Percentiles rank a stretch among this genome's conserved stretches.
phyloP scores from a whole-genome alignment of 2,797 vertebrate species.

The Galagoides demidoff region DNA sequence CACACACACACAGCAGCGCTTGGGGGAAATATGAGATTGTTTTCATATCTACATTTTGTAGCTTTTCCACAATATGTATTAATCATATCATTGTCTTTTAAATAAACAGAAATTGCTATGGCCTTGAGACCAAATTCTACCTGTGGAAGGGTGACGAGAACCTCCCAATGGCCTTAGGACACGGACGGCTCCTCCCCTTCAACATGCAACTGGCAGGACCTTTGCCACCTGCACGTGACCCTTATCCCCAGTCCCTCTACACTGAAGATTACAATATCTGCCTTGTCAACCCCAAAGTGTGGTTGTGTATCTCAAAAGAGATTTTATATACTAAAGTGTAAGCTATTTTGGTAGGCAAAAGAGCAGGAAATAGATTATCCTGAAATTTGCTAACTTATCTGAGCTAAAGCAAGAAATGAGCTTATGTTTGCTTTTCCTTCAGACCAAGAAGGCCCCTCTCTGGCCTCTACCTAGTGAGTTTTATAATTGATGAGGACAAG shows the following conservation, averaged over 20 bases:
- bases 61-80: background rate
- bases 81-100: background rate
- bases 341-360: background rate
- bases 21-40: background rate
- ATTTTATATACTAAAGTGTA: background rate
- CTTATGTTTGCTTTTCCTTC: background rate
- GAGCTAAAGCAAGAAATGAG: background rate
- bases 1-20: background rate
- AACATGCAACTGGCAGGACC: too few species aligned
- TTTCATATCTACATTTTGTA: background rate
- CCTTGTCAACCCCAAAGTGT: background rate
- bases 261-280: accelerated
- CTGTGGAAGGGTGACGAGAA: background rate
- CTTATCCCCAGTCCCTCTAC: background rate
- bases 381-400: background rate
- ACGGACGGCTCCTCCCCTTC: background rate
- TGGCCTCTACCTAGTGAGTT: background rate
- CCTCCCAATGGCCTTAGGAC: background rate
- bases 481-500: accelerated
- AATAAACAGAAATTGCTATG: background rate
- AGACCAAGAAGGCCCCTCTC: too few species aligned
- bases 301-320: background rate
- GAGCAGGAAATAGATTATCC: background rate
- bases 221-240: background rate
- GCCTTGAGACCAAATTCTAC: background rate